Conservation (phyloP, 2,888 invertebrate species). For the Campoplex nolae region DNA sequence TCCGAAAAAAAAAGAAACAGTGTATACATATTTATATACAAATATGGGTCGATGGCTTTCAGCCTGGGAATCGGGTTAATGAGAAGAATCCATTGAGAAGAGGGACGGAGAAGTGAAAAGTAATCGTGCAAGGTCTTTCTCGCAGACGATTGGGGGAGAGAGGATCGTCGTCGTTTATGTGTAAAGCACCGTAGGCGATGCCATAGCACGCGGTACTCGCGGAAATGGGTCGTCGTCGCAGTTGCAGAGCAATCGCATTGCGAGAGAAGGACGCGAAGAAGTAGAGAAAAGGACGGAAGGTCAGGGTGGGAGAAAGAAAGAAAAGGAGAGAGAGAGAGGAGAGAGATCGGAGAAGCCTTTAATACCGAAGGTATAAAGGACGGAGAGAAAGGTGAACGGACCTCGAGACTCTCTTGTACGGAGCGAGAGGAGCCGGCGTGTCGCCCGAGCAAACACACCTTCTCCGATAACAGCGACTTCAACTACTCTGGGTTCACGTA, state of each 20-base stretch:
- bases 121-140: constrained; percentile 66
- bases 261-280: constrained; percentile 25
- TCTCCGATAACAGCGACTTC: constrained; percentile 61
- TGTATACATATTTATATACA: background rate
- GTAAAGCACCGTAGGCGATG: constrained; percentile 53
- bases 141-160: constrained; percentile 49
- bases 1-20: background rate
- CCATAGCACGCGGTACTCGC: constrained; percentile 67
- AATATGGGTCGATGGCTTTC: constrained; percentile 54
- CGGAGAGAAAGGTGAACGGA: constrained; percentile 78
- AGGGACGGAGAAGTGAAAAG: constrained; percentile 58
- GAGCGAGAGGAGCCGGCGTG: constrained; percentile 65
- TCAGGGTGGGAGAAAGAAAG: constrained; percentile 26
- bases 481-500: constrained; percentile 23
- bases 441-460: constrained; percentile 67
- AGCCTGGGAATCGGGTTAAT: constrained; percentile 66
- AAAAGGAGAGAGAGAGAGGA: background rate
- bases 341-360: constrained; percentile 59
- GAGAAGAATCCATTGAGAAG: constrained; percentile 57
- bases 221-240: constrained; percentile 75
- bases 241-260: constrained; percentile 41
- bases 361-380: constrained; percentile 33
- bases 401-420: constrained; percentile 74
- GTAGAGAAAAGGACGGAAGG: constrained; percentile 5
- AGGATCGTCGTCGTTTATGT: constrained; percentile 60